Conservation (phyloP, 2,113 vertebrate genomes). For the Dicentrarchus labrax region DNA sequence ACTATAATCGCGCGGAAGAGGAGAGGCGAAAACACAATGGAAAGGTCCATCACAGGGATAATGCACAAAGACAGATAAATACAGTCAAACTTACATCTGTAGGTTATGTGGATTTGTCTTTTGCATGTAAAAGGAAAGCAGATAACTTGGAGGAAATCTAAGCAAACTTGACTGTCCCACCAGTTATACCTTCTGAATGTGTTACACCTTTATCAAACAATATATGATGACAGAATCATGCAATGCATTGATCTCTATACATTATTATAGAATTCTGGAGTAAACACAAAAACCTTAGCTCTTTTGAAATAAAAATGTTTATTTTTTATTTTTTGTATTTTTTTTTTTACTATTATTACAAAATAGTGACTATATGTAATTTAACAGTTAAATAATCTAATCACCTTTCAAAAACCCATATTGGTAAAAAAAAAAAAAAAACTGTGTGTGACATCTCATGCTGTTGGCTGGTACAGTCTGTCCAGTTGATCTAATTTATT, state of each 20-base stretch:
- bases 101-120: not conserved
- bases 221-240: not conserved
- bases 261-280: not conserved
- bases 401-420: slow-evolving; percentile 16
- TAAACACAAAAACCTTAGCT: not conserved
- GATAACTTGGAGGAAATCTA: not conserved
- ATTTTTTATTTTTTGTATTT: not conserved
- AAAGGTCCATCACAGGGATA: not conserved
- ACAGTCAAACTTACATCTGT: not conserved
- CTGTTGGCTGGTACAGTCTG: slow-evolving; percentile 77
- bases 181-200: not conserved
- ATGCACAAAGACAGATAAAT: not conserved
- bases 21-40: not conserved
- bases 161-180: not conserved
- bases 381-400: slow-evolving; percentile 8
- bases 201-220: not conserved
- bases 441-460: slow-evolving; percentile 58
- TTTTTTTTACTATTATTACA: not conserved
- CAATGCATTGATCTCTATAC: not conserved
- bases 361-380: not conserved
- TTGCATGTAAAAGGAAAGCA: not conserved
- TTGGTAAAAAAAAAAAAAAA: slow-evolving; percentile 26
- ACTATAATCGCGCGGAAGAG: not conserved
- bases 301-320: not conserved
- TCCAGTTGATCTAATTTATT: slow-evolving; percentile 83